A percentile compares a stretch with the other conserved stretches of the same genome.
These are phyloP conservation scores for Ictalurus punctatus DNA, from an alignment of 2,113 vertebrate species.

Conservation along the genomic window DNA sequence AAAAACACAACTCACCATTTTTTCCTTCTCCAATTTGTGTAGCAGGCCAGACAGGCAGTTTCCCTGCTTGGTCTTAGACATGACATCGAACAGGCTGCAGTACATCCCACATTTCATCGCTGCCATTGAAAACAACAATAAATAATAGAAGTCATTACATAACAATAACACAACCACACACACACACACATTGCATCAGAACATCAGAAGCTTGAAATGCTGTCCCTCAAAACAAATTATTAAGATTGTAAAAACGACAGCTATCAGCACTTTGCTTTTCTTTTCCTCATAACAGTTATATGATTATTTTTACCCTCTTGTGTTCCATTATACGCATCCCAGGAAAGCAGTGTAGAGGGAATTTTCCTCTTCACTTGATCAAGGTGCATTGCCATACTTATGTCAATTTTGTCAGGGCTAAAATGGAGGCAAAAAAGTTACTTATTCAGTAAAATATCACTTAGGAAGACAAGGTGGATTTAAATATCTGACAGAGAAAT, in stretches of 20 bases:
- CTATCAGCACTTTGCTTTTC: background rate
- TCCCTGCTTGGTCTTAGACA: slow-evolving; percentile 85
- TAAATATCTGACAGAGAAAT: background rate
- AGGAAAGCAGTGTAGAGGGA: slow-evolving; percentile 79
- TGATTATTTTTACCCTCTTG: slow-evolving; percentile 80
- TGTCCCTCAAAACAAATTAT: background rate
- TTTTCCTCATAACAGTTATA: too few relatives aligned
- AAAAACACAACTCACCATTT: slow-evolving; percentile 76
- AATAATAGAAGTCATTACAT: background rate
- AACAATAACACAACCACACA: background rate
- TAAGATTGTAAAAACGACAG: background rate
- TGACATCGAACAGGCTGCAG: slow-evolving; percentile 90
- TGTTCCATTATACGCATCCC: slow-evolving; percentile 79
- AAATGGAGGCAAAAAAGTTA: background rate
- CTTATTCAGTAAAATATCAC: background rate
- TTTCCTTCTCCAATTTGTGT: slow-evolving; percentile 89
- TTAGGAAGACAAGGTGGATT: background rate
- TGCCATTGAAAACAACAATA: slow-evolving; percentile 59
- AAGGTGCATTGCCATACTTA: slow-evolving; percentile 83
- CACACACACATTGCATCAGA: background rate
- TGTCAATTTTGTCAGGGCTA: slow-evolving; percentile 88
- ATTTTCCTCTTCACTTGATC: slow-evolving; percentile 87
- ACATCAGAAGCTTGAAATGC: background rate
- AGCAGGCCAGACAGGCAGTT: slow-evolving; percentile 83
- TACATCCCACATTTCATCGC: slow-evolving; percentile 85